These are phyloP conservation scores for Columba livia DNA, from an alignment of 2,113 vertebrate species.

Conservation along the genomic window DNA sequence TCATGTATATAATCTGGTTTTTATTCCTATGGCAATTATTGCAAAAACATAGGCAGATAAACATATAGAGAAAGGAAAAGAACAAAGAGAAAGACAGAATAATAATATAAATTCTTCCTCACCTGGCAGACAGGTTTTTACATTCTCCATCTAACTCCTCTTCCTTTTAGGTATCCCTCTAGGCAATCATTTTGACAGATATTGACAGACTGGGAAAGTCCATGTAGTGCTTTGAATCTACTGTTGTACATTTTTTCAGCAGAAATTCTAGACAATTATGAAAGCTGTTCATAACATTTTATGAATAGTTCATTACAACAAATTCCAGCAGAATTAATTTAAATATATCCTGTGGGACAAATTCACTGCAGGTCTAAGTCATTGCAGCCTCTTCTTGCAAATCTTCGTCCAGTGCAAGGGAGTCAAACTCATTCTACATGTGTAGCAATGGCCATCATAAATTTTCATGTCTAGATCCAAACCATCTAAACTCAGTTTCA, in stretches of 20 bases:
- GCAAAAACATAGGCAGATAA: background rate
- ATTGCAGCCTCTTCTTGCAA: background rate
- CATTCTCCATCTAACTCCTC: background rate
- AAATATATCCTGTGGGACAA: background rate
- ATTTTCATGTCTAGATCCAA: background rate
- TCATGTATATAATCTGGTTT: background rate
- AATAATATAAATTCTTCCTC: background rate
- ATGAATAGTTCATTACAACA: slow-evolving; percentile 21
- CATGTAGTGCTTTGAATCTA: background rate
- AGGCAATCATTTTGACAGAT: background rate
- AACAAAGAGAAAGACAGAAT: background rate
- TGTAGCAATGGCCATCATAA: background rate
- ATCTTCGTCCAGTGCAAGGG: background rate
- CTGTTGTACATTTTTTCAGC: background rate
- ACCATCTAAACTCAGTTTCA: background rate
- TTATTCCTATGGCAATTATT: background rate
- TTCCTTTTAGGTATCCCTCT: background rate
- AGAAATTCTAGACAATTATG: slow-evolving; percentile 1
- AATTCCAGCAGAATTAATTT: slow-evolving; percentile 9
- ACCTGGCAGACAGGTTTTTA: background rate
- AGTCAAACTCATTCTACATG: background rate
- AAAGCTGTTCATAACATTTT: slow-evolving; percentile 11
- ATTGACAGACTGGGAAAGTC: slow-evolving; percentile 3
- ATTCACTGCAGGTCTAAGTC: background rate
- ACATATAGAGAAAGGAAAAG: background rate